phyloP scores from a whole-genome alignment of 2,888 invertebrate species.

The Smittia aterrima region DNA sequence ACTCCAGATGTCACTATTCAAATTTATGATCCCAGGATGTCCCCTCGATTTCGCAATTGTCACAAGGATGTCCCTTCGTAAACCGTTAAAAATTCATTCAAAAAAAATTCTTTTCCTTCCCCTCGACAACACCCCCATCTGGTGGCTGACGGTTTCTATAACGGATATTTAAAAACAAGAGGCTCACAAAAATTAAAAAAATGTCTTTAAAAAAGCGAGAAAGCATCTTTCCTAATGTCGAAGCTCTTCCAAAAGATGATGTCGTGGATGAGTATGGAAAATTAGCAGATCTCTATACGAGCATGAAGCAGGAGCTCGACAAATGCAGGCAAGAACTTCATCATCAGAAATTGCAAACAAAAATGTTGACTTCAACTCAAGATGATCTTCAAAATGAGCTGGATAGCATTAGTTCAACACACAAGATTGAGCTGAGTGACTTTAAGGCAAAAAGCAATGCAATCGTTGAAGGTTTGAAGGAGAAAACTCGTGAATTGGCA shows the following conservation, averaged over 20 bases:
- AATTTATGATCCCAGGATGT: too few species aligned
- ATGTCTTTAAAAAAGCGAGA: too few species aligned
- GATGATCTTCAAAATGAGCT: conserved; percentile 31
- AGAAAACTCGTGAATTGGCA: conserved; percentile 29
- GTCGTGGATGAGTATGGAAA: background rate
- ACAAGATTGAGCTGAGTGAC: background rate
- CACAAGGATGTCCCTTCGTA: too few species aligned
- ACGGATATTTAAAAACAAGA: too few species aligned
- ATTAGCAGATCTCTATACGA: background rate
- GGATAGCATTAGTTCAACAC: background rate
- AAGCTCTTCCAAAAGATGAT: background rate
- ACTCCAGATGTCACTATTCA: too few species aligned
- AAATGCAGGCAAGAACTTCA: conserved; percentile 5
- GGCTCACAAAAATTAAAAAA: too few species aligned
- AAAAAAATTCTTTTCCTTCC: too few species aligned
- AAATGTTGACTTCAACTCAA: background rate
- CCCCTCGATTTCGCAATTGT: too few species aligned
- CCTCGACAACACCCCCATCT: too few species aligned
- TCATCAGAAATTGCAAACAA: background rate
- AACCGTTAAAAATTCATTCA: too few species aligned
- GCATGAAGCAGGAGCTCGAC: background rate
- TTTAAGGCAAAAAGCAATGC: background rate
- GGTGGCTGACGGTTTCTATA: too few species aligned
- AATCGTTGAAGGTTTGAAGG: conserved; percentile 41
- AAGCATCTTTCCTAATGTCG: too few species aligned